These are phyloP conservation scores for Saimiri boliviensis DNA, from an alignment of 2,113 vertebrate genomes.

Conservation along the genomic window DNA sequence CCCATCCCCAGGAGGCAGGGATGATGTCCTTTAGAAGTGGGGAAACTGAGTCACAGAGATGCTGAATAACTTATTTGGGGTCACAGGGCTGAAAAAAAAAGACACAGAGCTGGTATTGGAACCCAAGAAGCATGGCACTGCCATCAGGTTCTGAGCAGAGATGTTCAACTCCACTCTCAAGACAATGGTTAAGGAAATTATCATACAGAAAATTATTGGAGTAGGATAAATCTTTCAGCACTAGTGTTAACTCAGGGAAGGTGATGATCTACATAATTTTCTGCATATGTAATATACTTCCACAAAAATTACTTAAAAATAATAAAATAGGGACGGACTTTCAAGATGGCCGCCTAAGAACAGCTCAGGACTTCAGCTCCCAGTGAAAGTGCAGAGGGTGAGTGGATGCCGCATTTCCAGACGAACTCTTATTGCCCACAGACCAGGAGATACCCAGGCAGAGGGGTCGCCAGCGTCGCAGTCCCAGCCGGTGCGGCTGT, in stretches of 20 bases:
- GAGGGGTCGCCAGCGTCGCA: too few species aligned
- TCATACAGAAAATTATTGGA: rapidly evolving
- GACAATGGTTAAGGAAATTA: rapidly evolving
- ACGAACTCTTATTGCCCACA: too few species aligned
- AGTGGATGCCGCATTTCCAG: too few species aligned
- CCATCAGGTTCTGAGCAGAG: background rate
- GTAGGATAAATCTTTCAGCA: background rate
- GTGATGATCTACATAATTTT: rapidly evolving
- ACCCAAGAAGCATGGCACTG: background rate
- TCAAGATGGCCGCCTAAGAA: too few species aligned
- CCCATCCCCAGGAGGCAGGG: background rate
- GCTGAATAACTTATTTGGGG: background rate
- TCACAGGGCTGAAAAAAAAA: background rate
- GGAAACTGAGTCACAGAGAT: background rate
- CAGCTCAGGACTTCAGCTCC: too few species aligned
- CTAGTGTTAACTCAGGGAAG: background rate
- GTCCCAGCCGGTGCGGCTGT: too few species aligned
- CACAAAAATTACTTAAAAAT: background rate
- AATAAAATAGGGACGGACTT: too few species aligned
- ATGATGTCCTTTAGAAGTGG: background rate
- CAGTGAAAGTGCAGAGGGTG: too few species aligned
- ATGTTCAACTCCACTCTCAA: rapidly evolving
- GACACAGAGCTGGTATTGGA: background rate
- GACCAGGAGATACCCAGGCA: too few species aligned
- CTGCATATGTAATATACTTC: background rate